A percentile compares a stretch with the other conserved stretches of the same genome.
These are phyloP conservation scores for Eupithecia subfuscata DNA, from an alignment of 2,888 invertebrate species.

Conservation along the genomic window DNA sequence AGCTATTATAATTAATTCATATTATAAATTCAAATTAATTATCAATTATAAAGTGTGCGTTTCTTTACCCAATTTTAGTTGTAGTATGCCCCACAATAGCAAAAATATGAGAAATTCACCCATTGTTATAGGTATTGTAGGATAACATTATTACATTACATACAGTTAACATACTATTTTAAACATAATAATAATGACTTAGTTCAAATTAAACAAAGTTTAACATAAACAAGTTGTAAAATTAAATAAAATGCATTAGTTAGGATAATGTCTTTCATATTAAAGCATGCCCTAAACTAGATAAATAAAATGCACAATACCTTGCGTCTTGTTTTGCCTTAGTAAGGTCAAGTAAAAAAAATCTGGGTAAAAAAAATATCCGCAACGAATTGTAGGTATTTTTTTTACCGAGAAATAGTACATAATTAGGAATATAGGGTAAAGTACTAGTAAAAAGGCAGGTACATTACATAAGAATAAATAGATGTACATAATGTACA, in stretches of 20 bases:
- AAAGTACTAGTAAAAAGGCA: neutral
- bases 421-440: constrained; percentile 9
- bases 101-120: neutral
- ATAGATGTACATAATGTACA: constrained; percentile 3
- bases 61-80: neutral
- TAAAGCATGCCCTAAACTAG: constrained; percentile 23
- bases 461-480: neutral
- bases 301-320: constrained; percentile 18
- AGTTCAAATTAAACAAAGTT: constrained; percentile 36
- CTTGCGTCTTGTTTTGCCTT: constrained; percentile 7
- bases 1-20: constrained; percentile 10
- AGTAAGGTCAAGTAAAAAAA: neutral
- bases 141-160: neutral
- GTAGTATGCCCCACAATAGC: neutral
- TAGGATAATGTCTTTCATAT: constrained; percentile 35
- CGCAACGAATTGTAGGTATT: neutral
- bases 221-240: constrained; percentile 32
- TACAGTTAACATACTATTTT: neutral
- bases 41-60: neutral
- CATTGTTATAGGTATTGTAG: neutral
- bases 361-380: no score
- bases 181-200: constrained; percentile 35
- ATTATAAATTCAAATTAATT: neutral
- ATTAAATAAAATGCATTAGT: constrained; percentile 28
- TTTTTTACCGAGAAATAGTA: neutral